Base-by-base conservation (phyloP, 2,888 invertebrate species). In the Athalia rosae region DNA sequence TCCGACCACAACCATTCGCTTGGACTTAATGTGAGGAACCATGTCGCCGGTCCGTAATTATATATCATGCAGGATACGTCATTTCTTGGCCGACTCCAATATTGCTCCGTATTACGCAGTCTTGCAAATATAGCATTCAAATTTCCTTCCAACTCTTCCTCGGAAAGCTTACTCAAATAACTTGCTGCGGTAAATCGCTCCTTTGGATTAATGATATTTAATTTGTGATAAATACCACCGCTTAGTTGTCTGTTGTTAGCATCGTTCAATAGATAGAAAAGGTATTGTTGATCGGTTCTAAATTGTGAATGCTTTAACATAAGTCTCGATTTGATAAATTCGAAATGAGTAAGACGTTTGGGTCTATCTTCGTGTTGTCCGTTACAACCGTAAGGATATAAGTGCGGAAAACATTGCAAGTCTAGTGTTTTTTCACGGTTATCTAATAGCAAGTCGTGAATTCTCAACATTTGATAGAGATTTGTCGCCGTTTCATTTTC, bases 51-150 rank as follows among this genome's bases (percentile, higher is more conserved):
- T 28, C 28, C 28, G 28, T 28, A 28, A 28, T 28, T 15, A 87
- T 79, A 28, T 50, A 73, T 76, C 83, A 82, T 82, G 74, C 82
- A 83, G 8, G 62, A 69, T n/a, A 83, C 69, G 76, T 83, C 61
- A 77, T 77, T 80, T 76, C 78, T 76, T 59, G 79, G 79, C 77
- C 82, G 81, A 56, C 47, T 71, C 81, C 80, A 81, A 78, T 62
- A 81, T n/a, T n/a, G n/a, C n/a, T n/a, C n/a, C n/a, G n/a, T 77
- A 58, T 79, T 79, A 15, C 77, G 78, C 1, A 79, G 11, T 13
- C 78, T 64, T 6, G 71, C 56, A 71, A 81, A 83, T 62, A 83
- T 78, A 7, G 80, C 79, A 41, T 71, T 80, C 15, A 82, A 53
- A 71, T 82, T 74, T 13, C 79, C 79, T 78, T 81, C 80, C 41